Percentiles rank a stretch among this genome's conserved stretches.
Conservation (phyloP, 2,888 invertebrate species). For the Ligdia adustata region DNA sequence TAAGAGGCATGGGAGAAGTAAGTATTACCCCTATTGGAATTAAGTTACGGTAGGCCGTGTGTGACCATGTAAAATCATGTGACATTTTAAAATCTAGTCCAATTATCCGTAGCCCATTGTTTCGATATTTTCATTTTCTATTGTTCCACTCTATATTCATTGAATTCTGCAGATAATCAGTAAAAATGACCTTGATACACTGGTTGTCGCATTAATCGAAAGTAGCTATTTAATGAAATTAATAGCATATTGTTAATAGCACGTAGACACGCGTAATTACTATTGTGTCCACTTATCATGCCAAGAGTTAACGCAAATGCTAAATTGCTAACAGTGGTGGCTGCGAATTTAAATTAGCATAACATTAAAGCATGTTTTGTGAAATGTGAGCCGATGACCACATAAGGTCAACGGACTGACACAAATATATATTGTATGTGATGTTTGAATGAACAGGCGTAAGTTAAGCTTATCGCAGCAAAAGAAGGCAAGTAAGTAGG, state of each 20-base stretch:
- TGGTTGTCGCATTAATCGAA: conserved; percentile 13
- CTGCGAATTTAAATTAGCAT: background rate
- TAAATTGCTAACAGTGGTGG: background rate
- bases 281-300: conserved; percentile 11
- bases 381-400: no score
- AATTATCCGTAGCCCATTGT: conserved; percentile 17
- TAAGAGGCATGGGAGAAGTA: no score
- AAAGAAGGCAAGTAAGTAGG: no score
- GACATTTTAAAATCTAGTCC: conserved; percentile 19
- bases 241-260: conserved; percentile 21
- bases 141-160: conserved; percentile 23
- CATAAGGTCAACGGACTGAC: no score
- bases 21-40: background rate
- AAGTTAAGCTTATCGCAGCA: no score
- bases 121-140: conserved; percentile 19
- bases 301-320: conserved; percentile 5
- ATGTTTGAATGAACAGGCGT: no score
- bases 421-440: no score
- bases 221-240: conserved; percentile 21
- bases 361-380: background rate
- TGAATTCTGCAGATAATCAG: conserved; percentile 21
- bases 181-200: conserved; percentile 26
- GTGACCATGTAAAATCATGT: conserved; percentile 13
- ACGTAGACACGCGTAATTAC: conserved; percentile 12
- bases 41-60: conserved; percentile 6